Evolutionary conservation across 2,888 invertebrate genomes (phyloP), one percentile per base, ranked within the genome.

Genomic region (Chloroclystis v-ata): DNA sequence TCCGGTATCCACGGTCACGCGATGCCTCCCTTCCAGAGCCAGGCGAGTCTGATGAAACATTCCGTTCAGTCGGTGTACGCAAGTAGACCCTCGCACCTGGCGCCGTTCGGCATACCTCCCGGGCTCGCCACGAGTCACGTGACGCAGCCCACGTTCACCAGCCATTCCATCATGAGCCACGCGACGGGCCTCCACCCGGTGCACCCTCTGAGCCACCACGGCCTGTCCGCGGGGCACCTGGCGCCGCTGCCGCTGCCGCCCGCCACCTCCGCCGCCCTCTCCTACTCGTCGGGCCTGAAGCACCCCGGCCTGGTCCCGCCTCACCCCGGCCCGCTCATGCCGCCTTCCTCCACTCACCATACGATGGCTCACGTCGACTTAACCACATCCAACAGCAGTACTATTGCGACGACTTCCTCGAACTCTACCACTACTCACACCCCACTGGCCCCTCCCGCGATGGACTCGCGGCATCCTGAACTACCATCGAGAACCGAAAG

Each of bases 41-140:
- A 84, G 59, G 69, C 82, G 74, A 82, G 79, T 75, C 73, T 82
- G 72, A 85, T 78, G 65, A 86, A 86, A 83, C 86, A 86, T 85
- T 84, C 86, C 82, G 82, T 78, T 70, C 82, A 73, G 56, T 64
- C 83, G 60, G 75, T 70, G 54, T 85, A 82, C 62, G 63, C 76
- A 59, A 81, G 69, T 64, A 74, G 86, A 60, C 83, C 85, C 43
- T 70, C 81, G 44, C 85, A 85, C 63, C 78, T 82, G 53, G 72
- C 83, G 41, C 81, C 84, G 12, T 86, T 82, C 65, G 77, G 79
- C 57, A 78, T 82, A 12, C 41, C 54, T 69, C 81, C 45, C 14
- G 82, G 72, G 57, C 87, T 83, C 62, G 73, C 78, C 78, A 85
- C 82, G 78, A 90, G 78, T 89, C 91, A 37, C 10, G 16, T 33